Base-by-base conservation (phyloP, 1,140 invertebrate genomes). In the Zaprionus vittiger region DNA sequence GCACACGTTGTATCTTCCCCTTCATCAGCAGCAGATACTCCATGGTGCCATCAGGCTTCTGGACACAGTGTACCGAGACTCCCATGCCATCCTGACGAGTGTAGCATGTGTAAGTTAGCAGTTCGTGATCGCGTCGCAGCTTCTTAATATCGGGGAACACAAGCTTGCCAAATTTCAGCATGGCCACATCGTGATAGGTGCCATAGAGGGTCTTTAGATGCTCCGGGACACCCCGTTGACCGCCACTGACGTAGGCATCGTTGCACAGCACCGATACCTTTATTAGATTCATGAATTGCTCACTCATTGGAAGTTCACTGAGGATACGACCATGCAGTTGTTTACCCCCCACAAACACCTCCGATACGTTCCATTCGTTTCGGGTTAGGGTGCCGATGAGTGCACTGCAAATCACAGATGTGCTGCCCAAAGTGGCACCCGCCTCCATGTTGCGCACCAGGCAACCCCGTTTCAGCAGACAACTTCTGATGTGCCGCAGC, bases 261-360 rank as follows among this genome's bases (percentile, higher is more conserved):
- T 81, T 87, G 62, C 84, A 87, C 5, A 87, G 56, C 0, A 89
- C 49, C 1, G 81, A 63, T 7, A 61, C 57, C 0, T 28, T 41
- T 2, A 87, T 54, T 0, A 87, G 59, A 20, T 71, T 61, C 3
- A 59, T 2, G 1, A 79, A 71, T 0, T 49, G 57, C 1, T 54
- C 17, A 0, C 54, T 56, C 20, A 68, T 2, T 2, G 15, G 0
- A 38, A 4, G 4, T 5, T 11, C 17, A 5, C 20, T 20, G 1
- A 22, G 47, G 2, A 24, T 5, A 9, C 11, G n/a, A 14, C 11
- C 47, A 3, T 14, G 0, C 1, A 89, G 34, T 0, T 47, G 6
- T 7, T 37, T 17, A 7, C 63, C 70, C 24, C 84, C 55, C 11
- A 71, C 69, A 28, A 69, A 79, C 12, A 90, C 17, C 49, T 89